These are phyloP conservation scores for Andrena dorsata DNA, from an alignment of 2,888 invertebrate species.

Conservation along the genomic window DNA sequence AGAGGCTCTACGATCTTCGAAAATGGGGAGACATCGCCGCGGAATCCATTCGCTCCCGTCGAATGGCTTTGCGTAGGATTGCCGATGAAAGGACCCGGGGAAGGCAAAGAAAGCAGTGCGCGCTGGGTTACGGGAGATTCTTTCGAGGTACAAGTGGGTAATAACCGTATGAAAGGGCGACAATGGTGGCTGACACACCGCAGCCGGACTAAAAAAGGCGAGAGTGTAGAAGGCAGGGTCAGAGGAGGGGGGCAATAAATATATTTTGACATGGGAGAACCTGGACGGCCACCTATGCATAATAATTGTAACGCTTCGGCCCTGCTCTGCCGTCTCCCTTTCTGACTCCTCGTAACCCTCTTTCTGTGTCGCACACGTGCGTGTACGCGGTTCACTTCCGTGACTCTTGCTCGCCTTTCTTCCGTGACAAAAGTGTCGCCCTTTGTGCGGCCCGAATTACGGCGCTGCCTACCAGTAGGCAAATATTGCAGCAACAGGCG, in stretches of 20 bases:
- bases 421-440: slow-evolving; percentile 51
- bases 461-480: slow-evolving; percentile 78
- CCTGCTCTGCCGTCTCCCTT: not conserved
- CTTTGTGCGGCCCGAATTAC: slow-evolving; percentile 80
- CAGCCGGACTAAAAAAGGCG: slow-evolving; percentile 71
- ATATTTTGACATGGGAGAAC: slow-evolving; percentile 85
- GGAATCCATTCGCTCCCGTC: slow-evolving; percentile 6
- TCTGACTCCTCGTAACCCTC: not conserved
- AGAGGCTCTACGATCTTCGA: slow-evolving; percentile 12
- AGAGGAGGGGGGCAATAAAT: slow-evolving; percentile 81
- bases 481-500: slow-evolving; percentile 83
- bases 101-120: not conserved
- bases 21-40: not conserved
- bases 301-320: slow-evolving; percentile 80
- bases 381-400: slow-evolving; percentile 30
- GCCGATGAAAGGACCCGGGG: too few species aligned
- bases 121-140: slow-evolving; percentile 40
- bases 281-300: slow-evolving; percentile 75
- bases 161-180: slow-evolving; percentile 83
- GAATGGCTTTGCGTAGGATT: not conserved
- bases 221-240: slow-evolving; percentile 48
- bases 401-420: slow-evolving; percentile 51
- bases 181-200: slow-evolving; percentile 82
- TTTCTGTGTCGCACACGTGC: slow-evolving; percentile 41
- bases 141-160: slow-evolving; percentile 80